Conservation (phyloP, 2,888 invertebrate genomes). For the Serrognathus titanus region DNA sequence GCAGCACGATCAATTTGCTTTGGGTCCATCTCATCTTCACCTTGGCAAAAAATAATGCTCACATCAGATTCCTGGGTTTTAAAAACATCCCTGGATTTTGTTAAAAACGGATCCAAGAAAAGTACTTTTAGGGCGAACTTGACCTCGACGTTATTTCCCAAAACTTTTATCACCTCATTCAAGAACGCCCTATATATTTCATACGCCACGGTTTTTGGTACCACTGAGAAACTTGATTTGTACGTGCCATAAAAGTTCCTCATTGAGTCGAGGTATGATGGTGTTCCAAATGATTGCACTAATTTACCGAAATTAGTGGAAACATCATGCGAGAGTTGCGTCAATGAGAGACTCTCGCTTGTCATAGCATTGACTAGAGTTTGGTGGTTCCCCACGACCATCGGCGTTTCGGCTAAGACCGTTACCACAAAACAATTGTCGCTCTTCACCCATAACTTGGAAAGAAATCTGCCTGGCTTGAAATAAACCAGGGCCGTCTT, state of each 20-base stretch:
- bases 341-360: conserved; percentile 34
- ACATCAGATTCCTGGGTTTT: neutral
- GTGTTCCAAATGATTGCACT: conserved; percentile 37
- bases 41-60: neutral
- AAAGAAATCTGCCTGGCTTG: conserved; percentile 24
- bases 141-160: conserved; percentile 16
- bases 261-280: conserved; percentile 26
- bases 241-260: conserved; percentile 34
- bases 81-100: neutral
- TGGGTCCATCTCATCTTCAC: conserved; percentile 26
- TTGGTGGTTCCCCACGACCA: conserved; percentile 35
- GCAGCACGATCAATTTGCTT: conserved; percentile 32
- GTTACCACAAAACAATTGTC: conserved; percentile 33
- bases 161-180: conserved; percentile 15
- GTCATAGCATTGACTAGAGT: conserved; percentile 34
- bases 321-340: conserved; percentile 32
- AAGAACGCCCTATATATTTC: conserved; percentile 21
- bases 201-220: conserved; percentile 8
- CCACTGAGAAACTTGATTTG: conserved; percentile 20
- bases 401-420: conserved; percentile 32
- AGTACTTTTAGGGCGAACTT: conserved; percentile 26
- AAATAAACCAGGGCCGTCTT: conserved; percentile 33
- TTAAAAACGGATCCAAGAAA: conserved; percentile 22
- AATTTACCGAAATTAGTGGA: conserved; percentile 37
- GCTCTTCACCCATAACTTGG: conserved; percentile 37